Percentiles rank a stretch among this genome's conserved stretches.
Conservation (phyloP, 1,140 invertebrate species). For the Cyphomyrmex costatus region DNA sequence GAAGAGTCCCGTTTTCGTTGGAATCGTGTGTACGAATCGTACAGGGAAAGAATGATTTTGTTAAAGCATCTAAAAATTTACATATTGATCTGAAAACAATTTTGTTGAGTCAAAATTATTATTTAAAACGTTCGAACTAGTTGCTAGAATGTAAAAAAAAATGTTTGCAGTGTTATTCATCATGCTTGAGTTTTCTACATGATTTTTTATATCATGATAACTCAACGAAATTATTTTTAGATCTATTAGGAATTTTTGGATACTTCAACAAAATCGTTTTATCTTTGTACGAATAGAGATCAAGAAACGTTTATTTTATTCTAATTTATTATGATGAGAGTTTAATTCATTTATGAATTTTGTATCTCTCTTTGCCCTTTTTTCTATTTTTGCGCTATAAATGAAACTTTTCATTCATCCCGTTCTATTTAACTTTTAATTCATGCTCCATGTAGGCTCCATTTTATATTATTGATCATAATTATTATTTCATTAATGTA, state of each 20-base stretch:
- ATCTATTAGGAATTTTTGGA: too few relatives aligned
- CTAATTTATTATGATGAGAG: background rate
- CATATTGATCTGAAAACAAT: too few relatives aligned
- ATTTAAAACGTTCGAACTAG: too few relatives aligned
- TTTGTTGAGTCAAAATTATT: too few relatives aligned
- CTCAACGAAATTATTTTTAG: too few relatives aligned
- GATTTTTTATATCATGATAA: too few relatives aligned
- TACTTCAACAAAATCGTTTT: too few relatives aligned
- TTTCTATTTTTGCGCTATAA: background rate
- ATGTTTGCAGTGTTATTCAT: too few relatives aligned
- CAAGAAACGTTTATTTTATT: background rate
- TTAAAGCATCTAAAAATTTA: too few relatives aligned
- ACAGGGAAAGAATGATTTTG: too few relatives aligned
- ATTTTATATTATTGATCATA: constrained; percentile 21
- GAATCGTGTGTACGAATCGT: background rate
- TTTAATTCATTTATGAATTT: background rate
- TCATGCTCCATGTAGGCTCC: background rate
- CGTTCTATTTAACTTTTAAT: background rate
- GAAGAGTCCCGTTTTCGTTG: background rate
- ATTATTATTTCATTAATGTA: constrained; percentile 34
- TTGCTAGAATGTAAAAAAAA: too few relatives aligned
- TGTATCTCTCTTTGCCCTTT: background rate
- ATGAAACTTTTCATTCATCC: background rate
- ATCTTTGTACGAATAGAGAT: background rate
- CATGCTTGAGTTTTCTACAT: too few relatives aligned